Conservation (phyloP, 2,888 invertebrate species). For the Heliconius sara region DNA sequence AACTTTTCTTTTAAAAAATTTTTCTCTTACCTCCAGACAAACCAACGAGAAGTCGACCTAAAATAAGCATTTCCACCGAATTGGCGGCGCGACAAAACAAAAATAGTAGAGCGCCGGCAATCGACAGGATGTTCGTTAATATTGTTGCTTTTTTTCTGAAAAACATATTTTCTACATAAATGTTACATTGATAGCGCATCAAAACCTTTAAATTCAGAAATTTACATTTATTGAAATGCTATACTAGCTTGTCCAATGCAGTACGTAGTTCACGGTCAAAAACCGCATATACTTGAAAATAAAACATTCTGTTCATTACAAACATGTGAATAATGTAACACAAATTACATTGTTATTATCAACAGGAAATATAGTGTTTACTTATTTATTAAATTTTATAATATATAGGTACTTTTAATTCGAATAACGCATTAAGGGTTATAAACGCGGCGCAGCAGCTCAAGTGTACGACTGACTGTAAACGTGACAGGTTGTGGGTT, state of each 20-base stretch:
- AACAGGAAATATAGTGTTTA: constrained; percentile 1
- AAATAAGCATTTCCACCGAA: constrained; percentile 91
- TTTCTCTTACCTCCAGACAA: constrained; percentile 85
- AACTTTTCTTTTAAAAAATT: too few species aligned
- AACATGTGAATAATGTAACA: not conserved
- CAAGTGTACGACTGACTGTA: too few species aligned
- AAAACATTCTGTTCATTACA: not conserved
- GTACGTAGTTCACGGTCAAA: not conserved
- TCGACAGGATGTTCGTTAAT: constrained; percentile 87
- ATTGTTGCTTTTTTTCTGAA: constrained; percentile 89
- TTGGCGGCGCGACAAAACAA: constrained; percentile 85
- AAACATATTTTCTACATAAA: constrained; percentile 26
- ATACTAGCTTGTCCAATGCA: not conserved
- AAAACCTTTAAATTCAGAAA: not conserved
- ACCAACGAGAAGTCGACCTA: constrained; percentile 91
- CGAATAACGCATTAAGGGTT: too few species aligned
- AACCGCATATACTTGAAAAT: constrained; percentile 14
- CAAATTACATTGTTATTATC: constrained; percentile 7
- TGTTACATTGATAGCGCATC: not conserved
- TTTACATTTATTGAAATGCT: too few species aligned
- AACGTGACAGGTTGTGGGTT: too few species aligned
- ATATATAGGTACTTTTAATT: not conserved
- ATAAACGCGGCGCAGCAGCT: too few species aligned
- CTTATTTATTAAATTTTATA: not conserved
- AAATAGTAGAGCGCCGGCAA: constrained; percentile 88